Conservation (phyloP, 2,113 vertebrate genomes). For the Tichodroma muraria region DNA sequence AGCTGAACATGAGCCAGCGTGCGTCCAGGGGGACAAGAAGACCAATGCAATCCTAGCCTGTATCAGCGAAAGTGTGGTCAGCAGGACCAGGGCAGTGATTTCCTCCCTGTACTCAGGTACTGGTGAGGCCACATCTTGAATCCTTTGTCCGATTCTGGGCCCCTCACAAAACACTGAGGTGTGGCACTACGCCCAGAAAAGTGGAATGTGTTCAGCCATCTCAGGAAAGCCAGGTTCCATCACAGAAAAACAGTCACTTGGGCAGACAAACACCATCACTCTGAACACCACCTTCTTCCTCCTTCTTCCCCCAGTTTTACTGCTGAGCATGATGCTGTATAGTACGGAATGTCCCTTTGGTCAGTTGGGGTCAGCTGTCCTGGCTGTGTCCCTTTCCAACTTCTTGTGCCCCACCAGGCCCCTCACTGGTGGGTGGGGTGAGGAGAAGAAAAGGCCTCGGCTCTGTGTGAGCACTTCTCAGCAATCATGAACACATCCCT, state of each 20-base stretch:
- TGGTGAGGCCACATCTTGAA: not conserved
- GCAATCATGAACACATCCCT: not conserved
- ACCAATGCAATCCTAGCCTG: no score
- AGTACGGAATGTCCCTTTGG: not conserved
- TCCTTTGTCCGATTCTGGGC: not conserved
- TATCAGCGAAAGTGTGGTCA: not conserved
- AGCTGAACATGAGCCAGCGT: accelerated
- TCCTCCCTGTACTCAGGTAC: accelerated
- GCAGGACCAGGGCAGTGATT: not conserved
- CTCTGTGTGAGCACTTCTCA: not conserved
- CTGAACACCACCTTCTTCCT: not conserved
- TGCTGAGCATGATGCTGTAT: not conserved
- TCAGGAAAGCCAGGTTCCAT: not conserved
- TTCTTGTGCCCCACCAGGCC: not conserved
- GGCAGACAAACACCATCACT: not conserved
- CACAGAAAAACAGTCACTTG: not conserved
- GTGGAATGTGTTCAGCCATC: not conserved
- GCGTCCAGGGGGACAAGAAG: not conserved
- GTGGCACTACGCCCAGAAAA: accelerated
- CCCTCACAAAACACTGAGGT: not conserved
- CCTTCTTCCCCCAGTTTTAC: not conserved
- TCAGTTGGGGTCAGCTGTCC: not conserved
- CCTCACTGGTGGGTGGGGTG: accelerated
- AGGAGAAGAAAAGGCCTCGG: not conserved
- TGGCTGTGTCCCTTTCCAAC: accelerated